A percentile compares a stretch with the other conserved stretches of the same genome.
Evolutionary conservation across 2,797 vertebrate species (phyloP).

Genomic region (Amblyraja radiata): DNA sequence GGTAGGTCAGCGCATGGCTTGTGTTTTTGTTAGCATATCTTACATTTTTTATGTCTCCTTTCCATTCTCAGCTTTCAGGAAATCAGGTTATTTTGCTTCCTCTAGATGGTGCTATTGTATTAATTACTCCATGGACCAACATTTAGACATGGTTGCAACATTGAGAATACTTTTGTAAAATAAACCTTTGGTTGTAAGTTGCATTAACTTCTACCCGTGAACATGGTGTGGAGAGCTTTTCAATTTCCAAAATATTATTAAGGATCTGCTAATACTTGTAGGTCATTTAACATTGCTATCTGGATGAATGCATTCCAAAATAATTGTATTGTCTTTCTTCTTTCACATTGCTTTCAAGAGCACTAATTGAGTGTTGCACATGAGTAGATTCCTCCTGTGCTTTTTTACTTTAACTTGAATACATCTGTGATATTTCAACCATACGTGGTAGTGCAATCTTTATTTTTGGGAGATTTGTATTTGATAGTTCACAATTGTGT

Average conservation of each 20-base stretch:
- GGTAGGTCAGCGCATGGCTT: background rate
- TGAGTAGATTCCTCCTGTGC: background rate
- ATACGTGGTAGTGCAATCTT: background rate
- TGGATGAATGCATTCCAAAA: background rate
- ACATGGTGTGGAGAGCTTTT: background rate
- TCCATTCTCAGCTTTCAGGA: background rate
- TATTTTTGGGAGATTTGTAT: background rate
- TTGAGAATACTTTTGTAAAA: background rate
- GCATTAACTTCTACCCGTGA: background rate
- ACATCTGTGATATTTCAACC: background rate
- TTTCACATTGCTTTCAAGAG: background rate
- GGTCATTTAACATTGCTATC: conserved; percentile 11
- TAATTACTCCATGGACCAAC: background rate
- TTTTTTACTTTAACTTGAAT: background rate
- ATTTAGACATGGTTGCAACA: background rate
- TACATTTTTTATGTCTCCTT: background rate
- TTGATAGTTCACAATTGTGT: background rate
- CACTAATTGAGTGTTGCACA: no score
- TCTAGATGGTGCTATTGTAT: conserved; percentile 34
- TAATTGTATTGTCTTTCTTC: background rate
- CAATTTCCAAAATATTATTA: background rate
- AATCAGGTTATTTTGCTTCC: background rate
- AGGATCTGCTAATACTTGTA: background rate
- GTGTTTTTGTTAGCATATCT: background rate
- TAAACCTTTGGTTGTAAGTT: background rate